Conservation (phyloP, 2,113 vertebrate species). For the Oplegnathus fasciatus region DNA sequence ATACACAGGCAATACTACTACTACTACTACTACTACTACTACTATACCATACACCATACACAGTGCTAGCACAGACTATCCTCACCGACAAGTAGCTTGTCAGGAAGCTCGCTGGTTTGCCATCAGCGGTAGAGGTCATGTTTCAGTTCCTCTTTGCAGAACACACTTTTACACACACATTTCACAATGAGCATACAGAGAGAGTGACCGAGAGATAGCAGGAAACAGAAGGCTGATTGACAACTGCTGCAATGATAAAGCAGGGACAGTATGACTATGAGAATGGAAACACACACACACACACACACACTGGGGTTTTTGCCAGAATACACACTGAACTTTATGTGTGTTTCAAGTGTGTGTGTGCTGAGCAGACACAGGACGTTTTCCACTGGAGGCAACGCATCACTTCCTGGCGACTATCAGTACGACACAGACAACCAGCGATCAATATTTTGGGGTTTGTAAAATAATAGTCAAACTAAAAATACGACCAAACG, state of each 20-base stretch:
- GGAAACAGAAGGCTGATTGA: slow-evolving; percentile 56
- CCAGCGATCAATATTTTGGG: slow-evolving; percentile 51
- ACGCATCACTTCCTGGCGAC: slow-evolving; percentile 52
- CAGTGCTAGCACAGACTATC: too few species aligned
- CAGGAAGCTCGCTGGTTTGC: slow-evolving; percentile 31
- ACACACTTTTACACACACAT: neutral
- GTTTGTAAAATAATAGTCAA: neutral
- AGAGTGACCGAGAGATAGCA: slow-evolving; percentile 3
- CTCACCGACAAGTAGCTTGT: neutral
- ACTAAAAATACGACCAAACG: slow-evolving; percentile 27
- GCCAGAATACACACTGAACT: slow-evolving; percentile 25
- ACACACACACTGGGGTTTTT: neutral
- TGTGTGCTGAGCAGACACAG: slow-evolving; percentile 25
- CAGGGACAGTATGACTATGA: neutral
- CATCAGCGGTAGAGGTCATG: neutral
- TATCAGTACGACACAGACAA: slow-evolving; percentile 36
- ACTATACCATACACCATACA: accelerated
- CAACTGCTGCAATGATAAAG: slow-evolving; percentile 52
- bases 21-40: neutral
- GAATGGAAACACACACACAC: slow-evolving; percentile 41
- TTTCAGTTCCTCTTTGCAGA: slow-evolving; percentile 67
- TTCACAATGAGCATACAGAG: slow-evolving; percentile 26
- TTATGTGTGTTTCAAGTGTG: neutral
- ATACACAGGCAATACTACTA: neutral
- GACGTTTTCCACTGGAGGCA: slow-evolving; percentile 29